Evolutionary conservation across 2,888 invertebrate genomes (phyloP).

Genomic region (Oxycera nigricornis): DNA sequence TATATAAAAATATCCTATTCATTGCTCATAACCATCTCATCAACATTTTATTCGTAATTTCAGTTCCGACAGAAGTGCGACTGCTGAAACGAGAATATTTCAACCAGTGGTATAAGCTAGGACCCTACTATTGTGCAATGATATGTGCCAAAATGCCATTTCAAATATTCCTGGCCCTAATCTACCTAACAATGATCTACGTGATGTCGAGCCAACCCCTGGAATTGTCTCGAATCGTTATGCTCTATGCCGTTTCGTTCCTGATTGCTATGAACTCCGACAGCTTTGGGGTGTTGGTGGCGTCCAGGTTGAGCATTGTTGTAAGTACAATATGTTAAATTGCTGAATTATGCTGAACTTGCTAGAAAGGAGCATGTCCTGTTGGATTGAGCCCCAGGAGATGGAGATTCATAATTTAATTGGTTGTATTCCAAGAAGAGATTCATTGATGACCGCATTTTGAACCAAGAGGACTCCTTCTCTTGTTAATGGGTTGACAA

Average conservation of each 20-base stretch:
- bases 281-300: conserved; percentile 77
- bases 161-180: conserved; percentile 71
- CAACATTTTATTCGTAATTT: no score
- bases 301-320: conserved; percentile 76
- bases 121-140: conserved; percentile 79
- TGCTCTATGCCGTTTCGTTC: conserved; percentile 75
- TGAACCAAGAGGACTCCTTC: no score
- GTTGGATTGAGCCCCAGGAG: no score
- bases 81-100: conserved; percentile 82
- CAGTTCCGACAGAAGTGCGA: conserved; percentile 81
- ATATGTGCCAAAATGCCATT: conserved; percentile 75
- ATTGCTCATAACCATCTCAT: no score
- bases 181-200: conserved; percentile 77
- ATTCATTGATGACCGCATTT: no score
- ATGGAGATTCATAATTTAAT: no score
- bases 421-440: no score
- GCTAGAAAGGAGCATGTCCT: no score
- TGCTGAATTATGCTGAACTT: no score
- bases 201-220: conserved; percentile 78
- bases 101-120: conserved; percentile 83
- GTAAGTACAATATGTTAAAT: conserved; percentile 65
- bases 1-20: no score
- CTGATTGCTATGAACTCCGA: conserved; percentile 79
- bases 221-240: conserved; percentile 70
- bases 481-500: no score